Percentiles rank a stretch among this genome's conserved stretches.
phyloP scores from a whole-genome alignment of 2,888 invertebrate species.

The Pasiphila rectangulata region DNA sequence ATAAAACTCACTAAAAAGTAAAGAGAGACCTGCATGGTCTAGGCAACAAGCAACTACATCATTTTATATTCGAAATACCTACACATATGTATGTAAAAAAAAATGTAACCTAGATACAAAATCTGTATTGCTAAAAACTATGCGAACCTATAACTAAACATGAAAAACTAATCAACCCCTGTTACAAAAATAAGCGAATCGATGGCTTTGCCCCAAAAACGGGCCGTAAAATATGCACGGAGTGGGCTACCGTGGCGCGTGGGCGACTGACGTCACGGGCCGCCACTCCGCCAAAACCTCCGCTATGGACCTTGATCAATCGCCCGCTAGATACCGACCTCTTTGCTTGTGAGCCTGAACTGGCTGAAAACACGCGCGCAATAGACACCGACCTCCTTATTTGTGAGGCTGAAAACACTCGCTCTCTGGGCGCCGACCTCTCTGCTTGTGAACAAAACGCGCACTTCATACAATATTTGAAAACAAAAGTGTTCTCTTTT shows the following conservation, averaged over 20 bases:
- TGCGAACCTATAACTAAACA: constrained; percentile 23
- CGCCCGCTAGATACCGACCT: constrained; percentile 45
- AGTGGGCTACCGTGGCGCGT: constrained; percentile 45
- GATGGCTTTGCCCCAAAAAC: constrained; percentile 56
- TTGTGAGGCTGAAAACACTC: too few species aligned
- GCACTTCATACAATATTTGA: too few species aligned
- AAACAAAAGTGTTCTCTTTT: too few species aligned
- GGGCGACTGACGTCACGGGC: constrained; percentile 65
- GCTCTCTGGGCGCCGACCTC: too few species aligned
- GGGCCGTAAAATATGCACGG: constrained; percentile 67
- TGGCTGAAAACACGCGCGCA: constrained; percentile 30
- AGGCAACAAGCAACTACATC: too few species aligned
- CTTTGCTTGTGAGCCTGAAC: constrained; percentile 29
- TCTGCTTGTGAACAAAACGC: too few species aligned
- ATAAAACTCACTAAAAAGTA: too few species aligned
- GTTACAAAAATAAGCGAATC: constrained; percentile 50
- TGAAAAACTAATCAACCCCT: constrained; percentile 34
- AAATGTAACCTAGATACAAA: too few species aligned
- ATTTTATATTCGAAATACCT: too few species aligned
- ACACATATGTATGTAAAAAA: too few species aligned
- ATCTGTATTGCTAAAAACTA: neutral
- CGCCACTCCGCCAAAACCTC: constrained; percentile 61
- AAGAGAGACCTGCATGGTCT: too few species aligned
- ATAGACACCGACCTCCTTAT: neutral
- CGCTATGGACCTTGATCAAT: constrained; percentile 58